Evolutionary conservation across 2,797 vertebrate species (phyloP), one percentile per base, ranked within the genome.

Genomic region (Falco berigora): DNA sequence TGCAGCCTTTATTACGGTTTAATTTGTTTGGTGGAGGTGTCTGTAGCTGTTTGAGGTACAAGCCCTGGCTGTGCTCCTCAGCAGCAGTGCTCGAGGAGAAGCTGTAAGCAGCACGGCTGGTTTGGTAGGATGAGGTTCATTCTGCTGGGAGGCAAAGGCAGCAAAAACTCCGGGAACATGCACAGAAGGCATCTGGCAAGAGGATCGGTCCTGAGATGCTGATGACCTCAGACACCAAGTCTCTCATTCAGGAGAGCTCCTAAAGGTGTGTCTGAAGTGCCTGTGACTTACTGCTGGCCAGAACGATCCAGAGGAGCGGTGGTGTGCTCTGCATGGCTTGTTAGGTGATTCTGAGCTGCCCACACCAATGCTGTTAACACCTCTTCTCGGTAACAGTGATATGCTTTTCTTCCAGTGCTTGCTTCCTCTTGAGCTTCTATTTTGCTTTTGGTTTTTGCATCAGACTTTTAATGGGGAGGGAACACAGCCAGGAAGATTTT

Each of bases 361-460:
- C 7, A 15, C 59, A 7, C 53, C 0, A 1, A 11, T 5, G 5
- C 28, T 2, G 1, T 5, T 10, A 8, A 6, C 1, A 4, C 46
- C 63, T 32, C 32, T 7, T 6, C 67, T 38, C 8, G 23, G 40
- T 6, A 6, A 19, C 40, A 20, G 27, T 22, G 32, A 6, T 6
- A 18, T 0, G 0, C 63, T 61, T 23, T 27, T 22, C 59, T 80
- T 58, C 47, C 47, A 9, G 21, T 11, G 4, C 23, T 16, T 10
- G 8, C 1, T 59, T 50, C 24, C 49, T 49, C 62, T 1, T 7
- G 19, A 62, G 40, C 56, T 40, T n/a, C 50, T 11, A 0, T 19
- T 42, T 17, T 32, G 59, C 8, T 50, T 42, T 66, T 38, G 30
- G 15, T 62, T 49, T 32, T 30, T 56, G 15, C 2, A 3, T 62